Conservation (phyloP, 2,797 vertebrate species). For the Miichthys miiuy region DNA sequence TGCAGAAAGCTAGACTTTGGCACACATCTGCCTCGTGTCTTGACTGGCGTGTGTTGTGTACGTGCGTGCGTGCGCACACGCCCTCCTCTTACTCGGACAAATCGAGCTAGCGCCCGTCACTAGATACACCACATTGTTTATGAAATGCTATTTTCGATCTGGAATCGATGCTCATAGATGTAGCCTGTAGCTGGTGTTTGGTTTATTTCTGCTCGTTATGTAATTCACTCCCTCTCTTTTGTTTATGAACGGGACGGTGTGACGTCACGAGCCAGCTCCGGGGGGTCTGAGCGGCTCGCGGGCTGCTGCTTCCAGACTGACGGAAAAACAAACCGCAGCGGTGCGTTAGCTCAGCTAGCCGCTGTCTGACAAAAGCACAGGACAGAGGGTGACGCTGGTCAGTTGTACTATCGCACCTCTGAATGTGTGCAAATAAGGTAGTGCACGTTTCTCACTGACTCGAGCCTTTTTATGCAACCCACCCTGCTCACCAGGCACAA, state of each 20-base stretch:
- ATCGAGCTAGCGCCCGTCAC: not conserved
- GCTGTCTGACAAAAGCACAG: not conserved
- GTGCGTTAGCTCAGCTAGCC: constrained; percentile 10
- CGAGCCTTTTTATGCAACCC: constrained; percentile 67
- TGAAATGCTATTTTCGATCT: not conserved
- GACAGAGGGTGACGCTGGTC: constrained; percentile 12
- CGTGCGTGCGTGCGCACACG: constrained; percentile 68
- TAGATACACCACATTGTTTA: not conserved
- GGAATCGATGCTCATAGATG: no score
- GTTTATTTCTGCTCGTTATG: constrained; percentile 44
- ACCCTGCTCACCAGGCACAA: constrained; percentile 55
- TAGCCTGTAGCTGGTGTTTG: not conserved
- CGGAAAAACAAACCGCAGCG: constrained; percentile 44
- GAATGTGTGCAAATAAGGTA: constrained; percentile 68
- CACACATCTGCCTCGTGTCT: constrained; percentile 14
- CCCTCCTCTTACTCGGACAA: not conserved
- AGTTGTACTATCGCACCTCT: constrained; percentile 57
- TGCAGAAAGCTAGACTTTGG: constrained; percentile 1
- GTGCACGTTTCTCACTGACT: constrained; percentile 64
- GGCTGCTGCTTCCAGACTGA: constrained; percentile 53
- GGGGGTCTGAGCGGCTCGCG: constrained; percentile 52
- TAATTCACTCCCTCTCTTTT: constrained; percentile 40
- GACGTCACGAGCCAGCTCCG: constrained; percentile 72
- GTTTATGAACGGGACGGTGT: constrained; percentile 53
- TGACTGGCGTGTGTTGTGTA: constrained; percentile 35